phyloP scores from a whole-genome alignment of 2,888 invertebrate species.

The Glaucopsyche alexis region DNA sequence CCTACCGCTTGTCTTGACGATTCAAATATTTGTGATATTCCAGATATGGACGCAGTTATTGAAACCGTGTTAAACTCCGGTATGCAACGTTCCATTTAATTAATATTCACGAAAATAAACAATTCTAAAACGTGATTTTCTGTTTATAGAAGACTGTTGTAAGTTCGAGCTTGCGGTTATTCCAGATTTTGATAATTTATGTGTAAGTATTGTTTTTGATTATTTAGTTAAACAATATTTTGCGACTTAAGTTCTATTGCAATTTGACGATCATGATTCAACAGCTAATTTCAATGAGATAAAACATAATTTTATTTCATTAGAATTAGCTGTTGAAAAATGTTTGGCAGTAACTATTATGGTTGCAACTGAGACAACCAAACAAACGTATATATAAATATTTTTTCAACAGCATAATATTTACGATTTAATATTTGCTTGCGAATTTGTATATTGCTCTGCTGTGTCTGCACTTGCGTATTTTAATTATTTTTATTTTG shows the following conservation, averaged over 20 bases:
- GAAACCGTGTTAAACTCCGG: conserved; percentile 5
- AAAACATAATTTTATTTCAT: neutral
- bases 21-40: conserved; percentile 13
- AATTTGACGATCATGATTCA: neutral
- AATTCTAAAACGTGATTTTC: neutral
- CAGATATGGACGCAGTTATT: conserved; percentile 15
- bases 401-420: neutral
- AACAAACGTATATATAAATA: neutral
- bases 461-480: neutral
- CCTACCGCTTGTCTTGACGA: neutral
- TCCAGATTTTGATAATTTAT: conserved; percentile 10
- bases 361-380: too few species aligned
- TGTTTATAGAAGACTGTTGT: conserved; percentile 17
- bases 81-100: neutral
- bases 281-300: too few species aligned
- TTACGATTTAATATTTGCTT: neutral
- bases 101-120: neutral
- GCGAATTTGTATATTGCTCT: neutral
- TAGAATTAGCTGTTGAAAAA: neutral
- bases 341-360: neutral
- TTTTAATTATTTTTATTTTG: neutral
- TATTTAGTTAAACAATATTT: neutral
- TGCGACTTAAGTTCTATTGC: neutral
- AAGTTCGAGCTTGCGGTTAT: conserved; percentile 13
- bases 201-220: conserved; percentile 6